Evolutionary conservation across 2,888 invertebrate genomes (phyloP).

Genomic region (Rhodophaea formosa): DNA sequence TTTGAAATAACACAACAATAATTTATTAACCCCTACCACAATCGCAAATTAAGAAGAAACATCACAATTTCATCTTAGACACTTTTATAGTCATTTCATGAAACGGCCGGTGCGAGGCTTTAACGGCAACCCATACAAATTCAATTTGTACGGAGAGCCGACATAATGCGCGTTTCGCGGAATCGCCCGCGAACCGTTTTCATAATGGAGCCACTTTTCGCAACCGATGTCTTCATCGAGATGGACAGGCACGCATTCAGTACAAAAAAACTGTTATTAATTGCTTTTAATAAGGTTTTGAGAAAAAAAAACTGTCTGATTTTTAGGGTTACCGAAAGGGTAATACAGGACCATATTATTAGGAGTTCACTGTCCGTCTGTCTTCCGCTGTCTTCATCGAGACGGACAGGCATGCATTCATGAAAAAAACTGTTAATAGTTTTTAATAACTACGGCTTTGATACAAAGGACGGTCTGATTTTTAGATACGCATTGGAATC

Average conservation of each 20-base stretch:
- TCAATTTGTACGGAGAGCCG: constrained; percentile 17
- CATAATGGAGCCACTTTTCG: constrained; percentile 66
- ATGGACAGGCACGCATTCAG: constrained; percentile 49
- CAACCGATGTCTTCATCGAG: constrained; percentile 67
- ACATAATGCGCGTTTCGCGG: constrained; percentile 28
- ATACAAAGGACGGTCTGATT: too few relatives aligned
- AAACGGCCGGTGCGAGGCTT: background rate
- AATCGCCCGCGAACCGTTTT: constrained; percentile 27
- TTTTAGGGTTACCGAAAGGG: too few relatives aligned
- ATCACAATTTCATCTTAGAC: background rate
- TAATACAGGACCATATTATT: too few relatives aligned
- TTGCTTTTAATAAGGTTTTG: background rate
- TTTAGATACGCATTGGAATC: too few relatives aligned
- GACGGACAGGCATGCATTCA: too few relatives aligned
- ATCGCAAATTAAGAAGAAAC: background rate
- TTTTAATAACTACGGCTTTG: too few relatives aligned
- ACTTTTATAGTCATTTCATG: background rate
- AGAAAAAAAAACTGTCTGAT: background rate
- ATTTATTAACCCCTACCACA: too few relatives aligned
- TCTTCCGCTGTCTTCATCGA: too few relatives aligned
- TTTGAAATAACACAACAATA: too few relatives aligned
- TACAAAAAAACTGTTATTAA: background rate
- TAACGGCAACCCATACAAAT: constrained; percentile 16
- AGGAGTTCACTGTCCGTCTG: too few relatives aligned
- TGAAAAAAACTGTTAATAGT: too few relatives aligned